phyloP scores from a whole-genome alignment of 2,113 vertebrate species.

The Pterophyllum scalare region DNA sequence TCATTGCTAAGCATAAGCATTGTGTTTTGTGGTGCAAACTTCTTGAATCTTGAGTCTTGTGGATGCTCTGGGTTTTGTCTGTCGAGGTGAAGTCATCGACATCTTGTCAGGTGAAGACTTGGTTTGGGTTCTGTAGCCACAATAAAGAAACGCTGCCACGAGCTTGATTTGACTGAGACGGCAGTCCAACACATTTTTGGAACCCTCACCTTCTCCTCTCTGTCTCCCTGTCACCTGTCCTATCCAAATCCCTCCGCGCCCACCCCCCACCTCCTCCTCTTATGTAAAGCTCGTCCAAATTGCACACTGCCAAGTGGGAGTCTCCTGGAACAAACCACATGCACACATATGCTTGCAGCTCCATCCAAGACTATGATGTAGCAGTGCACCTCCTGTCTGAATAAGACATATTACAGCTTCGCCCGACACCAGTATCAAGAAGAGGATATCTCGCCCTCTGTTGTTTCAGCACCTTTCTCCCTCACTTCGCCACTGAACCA shows the following conservation, averaged over 20 bases:
- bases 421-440: slow-evolving; percentile 37
- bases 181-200: slow-evolving; percentile 74
- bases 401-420: slow-evolving; percentile 51
- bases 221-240: slow-evolving; percentile 42
- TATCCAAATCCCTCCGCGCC: slow-evolving; percentile 33
- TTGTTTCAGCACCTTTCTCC: background rate
- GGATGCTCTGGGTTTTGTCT: slow-evolving; percentile 13
- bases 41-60: background rate
- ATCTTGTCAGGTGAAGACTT: slow-evolving; percentile 58
- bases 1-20: too few species aligned
- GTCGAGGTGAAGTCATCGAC: slow-evolving; percentile 42
- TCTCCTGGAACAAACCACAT: slow-evolving; percentile 59
- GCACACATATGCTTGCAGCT: background rate
- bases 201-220: slow-evolving; percentile 24
- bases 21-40: too few species aligned
- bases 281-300: slow-evolving; percentile 57
- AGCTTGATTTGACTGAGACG: slow-evolving; percentile 57
- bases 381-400: slow-evolving; percentile 56
- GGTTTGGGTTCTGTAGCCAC: slow-evolving; percentile 39
- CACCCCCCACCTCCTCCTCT: background rate
- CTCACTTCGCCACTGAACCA: background rate
- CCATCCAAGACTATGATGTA: slow-evolving; percentile 63
- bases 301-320: slow-evolving; percentile 64
- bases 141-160: slow-evolving; percentile 59
- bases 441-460: slow-evolving; percentile 13